A percentile compares a stretch with the other conserved stretches of the same genome.
These are phyloP conservation scores for Leptocoma aspasia DNA, from an alignment of 2,113 vertebrate genomes.

Conservation along the genomic window DNA sequence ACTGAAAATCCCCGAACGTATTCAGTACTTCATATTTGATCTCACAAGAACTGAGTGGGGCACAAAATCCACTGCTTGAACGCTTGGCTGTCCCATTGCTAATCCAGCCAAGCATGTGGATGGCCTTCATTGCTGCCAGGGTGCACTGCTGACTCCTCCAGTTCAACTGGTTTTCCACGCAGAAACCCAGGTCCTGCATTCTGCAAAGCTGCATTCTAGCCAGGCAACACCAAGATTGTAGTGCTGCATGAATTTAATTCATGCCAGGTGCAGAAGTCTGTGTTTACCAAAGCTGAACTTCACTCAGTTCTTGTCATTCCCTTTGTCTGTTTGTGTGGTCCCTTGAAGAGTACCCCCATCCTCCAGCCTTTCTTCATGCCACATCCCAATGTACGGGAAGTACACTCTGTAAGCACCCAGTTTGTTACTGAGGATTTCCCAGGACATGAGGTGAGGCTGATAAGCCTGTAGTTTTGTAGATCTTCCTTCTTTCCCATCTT, in stretches of 20 bases:
- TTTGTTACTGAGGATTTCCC: not conserved
- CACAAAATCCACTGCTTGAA: not conserved
- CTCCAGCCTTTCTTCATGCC: not conserved
- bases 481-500: not conserved
- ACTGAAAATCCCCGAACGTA: not conserved
- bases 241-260: not conserved
- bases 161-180: not conserved
- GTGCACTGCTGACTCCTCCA: not conserved
- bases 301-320: not conserved
- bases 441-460: not conserved
- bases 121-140: not conserved
- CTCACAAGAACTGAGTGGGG: not conserved
- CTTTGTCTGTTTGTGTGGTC: not conserved
- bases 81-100: not conserved
- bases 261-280: not conserved
- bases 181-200: not conserved
- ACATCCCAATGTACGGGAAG: accelerated
- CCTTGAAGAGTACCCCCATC: accelerated
- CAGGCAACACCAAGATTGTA: not conserved
- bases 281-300: not conserved
- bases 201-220: not conserved
- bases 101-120: not conserved
- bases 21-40: not conserved
- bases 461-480: not conserved
- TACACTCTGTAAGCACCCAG: not conserved